A percentile compares a stretch with the other conserved stretches of the same genome.
Conservation (phyloP, 2,113 vertebrate genomes). For the Rhinopithecus roxellana region DNA sequence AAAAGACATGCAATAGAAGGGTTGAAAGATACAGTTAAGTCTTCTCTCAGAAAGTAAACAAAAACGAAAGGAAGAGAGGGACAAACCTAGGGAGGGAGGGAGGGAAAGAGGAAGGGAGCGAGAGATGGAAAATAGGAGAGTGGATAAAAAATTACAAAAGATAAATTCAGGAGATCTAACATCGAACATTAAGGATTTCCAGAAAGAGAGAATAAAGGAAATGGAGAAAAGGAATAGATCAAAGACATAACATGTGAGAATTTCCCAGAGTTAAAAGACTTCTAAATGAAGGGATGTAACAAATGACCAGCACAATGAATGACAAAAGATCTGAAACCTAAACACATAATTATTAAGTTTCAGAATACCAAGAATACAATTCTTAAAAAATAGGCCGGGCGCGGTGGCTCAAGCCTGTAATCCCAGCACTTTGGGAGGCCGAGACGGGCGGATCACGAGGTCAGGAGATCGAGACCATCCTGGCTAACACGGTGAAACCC, state of each 20-base stretch:
- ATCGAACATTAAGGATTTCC: constrained; percentile 11
- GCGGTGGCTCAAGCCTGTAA: too few relatives aligned
- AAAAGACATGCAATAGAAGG: constrained; percentile 27
- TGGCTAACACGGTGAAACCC: too few relatives aligned
- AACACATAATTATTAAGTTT: constrained; percentile 40
- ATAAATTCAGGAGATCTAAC: not conserved
- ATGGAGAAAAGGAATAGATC: not conserved
- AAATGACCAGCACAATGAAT: constrained; percentile 10
- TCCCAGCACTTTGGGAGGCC: too few relatives aligned
- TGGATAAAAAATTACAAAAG: constrained; percentile 30
- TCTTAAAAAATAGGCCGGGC: not conserved
- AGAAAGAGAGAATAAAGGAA: constrained; percentile 15
- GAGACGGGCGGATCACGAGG: too few relatives aligned
- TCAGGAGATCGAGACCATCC: too few relatives aligned
- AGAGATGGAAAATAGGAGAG: not conserved
- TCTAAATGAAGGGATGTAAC: constrained; percentile 3
- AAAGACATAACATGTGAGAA: not conserved
- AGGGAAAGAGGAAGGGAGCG: not conserved
- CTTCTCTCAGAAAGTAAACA: constrained; percentile 3
- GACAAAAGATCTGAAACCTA: constrained; percentile 34
- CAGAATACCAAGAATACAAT: constrained; percentile 30
- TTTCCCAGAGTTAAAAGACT: not conserved
- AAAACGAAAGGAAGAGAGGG: not conserved
- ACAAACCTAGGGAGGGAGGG: not conserved
- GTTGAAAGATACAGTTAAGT: constrained; percentile 37